Conservation (phyloP, 2,797 vertebrate species). For the Lepus townsendii region DNA sequence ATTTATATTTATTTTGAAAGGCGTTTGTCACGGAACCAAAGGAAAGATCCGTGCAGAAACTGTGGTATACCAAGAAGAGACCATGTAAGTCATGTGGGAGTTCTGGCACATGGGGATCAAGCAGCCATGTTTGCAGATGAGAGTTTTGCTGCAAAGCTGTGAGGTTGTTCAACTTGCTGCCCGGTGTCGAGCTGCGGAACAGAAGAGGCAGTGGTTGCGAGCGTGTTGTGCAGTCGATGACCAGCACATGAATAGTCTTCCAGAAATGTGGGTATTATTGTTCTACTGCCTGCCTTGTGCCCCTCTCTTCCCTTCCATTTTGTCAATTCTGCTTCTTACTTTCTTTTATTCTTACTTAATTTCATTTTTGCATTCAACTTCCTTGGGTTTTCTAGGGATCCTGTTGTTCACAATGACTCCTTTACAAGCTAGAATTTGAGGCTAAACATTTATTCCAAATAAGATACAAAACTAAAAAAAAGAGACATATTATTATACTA, state of each 20-base stretch:
- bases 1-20: conserved; percentile 51
- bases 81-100: not conserved
- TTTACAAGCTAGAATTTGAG: not conserved
- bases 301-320: not conserved
- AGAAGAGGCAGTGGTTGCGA: not conserved
- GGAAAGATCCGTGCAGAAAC: not conserved
- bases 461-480: not conserved
- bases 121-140: not conserved
- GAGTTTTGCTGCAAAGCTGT: not conserved
- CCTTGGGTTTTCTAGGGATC: not conserved
- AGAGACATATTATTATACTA: not conserved
- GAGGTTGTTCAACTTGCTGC: not conserved
- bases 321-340: not conserved
- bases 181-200: not conserved
- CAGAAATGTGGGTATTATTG: not conserved
- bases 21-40: not conserved
- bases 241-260: not conserved
- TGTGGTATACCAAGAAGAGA: not conserved
- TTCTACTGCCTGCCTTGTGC: not conserved
- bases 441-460: not conserved
- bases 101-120: not conserved
- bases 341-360: not conserved
- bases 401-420: not conserved
- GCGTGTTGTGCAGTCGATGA: not conserved
- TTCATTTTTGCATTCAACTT: not conserved